Evolutionary conservation across 2,888 invertebrate species (phyloP).

Genomic region (Blastobasis adustella): DNA sequence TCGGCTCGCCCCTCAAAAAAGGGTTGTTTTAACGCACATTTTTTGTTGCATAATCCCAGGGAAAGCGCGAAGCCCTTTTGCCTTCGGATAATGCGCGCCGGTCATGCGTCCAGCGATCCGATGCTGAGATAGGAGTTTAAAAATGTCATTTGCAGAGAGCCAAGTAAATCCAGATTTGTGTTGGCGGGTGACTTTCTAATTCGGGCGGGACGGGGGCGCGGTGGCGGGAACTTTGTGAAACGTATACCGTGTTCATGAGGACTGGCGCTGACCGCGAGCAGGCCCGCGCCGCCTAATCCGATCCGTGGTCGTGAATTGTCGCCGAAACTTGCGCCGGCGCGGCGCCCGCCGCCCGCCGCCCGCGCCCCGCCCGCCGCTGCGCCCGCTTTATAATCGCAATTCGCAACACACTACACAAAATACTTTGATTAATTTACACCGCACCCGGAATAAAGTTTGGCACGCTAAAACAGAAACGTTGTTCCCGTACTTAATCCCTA

Average conservation of each 20-base stretch:
- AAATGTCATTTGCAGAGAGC: conserved; percentile 61
- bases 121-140: conserved; percentile 43
- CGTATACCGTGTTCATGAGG: conserved; percentile 67
- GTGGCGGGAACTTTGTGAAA: conserved; percentile 66
- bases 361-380: conserved; percentile 20
- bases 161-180: conserved; percentile 68
- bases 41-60: conserved; percentile 61
- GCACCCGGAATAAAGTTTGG: conserved; percentile 58
- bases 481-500: conserved; percentile 51
- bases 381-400: conserved; percentile 51
- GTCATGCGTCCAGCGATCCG: conserved; percentile 34
- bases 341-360: conserved; percentile 10
- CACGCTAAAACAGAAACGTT: conserved; percentile 57
- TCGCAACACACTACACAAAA: conserved; percentile 49
- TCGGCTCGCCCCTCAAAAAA: conserved; percentile 51
- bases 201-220: conserved; percentile 24
- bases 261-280: conserved; percentile 62
- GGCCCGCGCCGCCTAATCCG: conserved; percentile 57
- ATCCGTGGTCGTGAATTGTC: conserved; percentile 53
- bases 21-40: conserved; percentile 56
- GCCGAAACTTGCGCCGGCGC: conserved; percentile 52
- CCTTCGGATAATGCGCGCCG: conserved; percentile 38
- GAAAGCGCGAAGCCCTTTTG: conserved; percentile 38
- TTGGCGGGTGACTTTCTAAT: conserved; percentile 69
- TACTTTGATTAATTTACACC: conserved; percentile 69